phyloP scores from a whole-genome alignment of 2,888 invertebrate genomes.

The Nineta flava region DNA sequence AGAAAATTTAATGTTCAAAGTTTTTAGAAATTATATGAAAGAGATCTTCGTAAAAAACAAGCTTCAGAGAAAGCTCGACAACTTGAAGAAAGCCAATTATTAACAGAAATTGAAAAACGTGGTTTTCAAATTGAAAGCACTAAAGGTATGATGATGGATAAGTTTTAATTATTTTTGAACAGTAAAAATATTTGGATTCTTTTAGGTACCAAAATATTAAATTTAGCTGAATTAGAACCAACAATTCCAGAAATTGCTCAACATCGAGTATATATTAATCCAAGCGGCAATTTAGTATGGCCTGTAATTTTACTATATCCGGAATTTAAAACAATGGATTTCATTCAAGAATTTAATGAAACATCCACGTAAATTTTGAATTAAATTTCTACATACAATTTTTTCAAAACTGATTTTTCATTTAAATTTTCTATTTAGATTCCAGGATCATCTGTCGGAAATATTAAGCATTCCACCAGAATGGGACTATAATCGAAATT shows the following conservation, averaged over 20 bases:
- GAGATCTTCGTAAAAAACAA: conserved; percentile 38
- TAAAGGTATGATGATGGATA: conserved; percentile 16
- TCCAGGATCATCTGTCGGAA: conserved; percentile 42
- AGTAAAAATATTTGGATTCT: background rate
- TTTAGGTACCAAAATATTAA: conserved; percentile 22
- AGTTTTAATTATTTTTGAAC: too few relatives aligned
- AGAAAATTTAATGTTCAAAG: too few relatives aligned
- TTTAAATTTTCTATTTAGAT: conserved; percentile 24
- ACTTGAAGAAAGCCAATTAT: conserved; percentile 27
- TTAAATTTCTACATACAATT: conserved; percentile 5
- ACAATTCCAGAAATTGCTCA: conserved; percentile 47
- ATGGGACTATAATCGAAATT: conserved; percentile 56
- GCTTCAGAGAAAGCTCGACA: conserved; percentile 27
- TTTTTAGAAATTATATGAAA: conserved; percentile 30
- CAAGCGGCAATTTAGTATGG: conserved; percentile 53
- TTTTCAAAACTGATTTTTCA: conserved; percentile 1
- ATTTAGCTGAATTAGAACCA: conserved; percentile 34
- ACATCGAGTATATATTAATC: conserved; percentile 43
- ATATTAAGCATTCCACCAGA: conserved; percentile 51
- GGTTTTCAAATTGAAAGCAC: conserved; percentile 37
- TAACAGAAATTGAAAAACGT: conserved; percentile 29
- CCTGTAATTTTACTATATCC: conserved; percentile 82
- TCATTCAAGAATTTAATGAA: conserved; percentile 68
- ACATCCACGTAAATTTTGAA: conserved; percentile 34
- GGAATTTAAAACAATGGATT: conserved; percentile 74